Evolutionary conservation across 2,113 vertebrate genomes (phyloP).

Genomic region (Strix uralensis): DNA sequence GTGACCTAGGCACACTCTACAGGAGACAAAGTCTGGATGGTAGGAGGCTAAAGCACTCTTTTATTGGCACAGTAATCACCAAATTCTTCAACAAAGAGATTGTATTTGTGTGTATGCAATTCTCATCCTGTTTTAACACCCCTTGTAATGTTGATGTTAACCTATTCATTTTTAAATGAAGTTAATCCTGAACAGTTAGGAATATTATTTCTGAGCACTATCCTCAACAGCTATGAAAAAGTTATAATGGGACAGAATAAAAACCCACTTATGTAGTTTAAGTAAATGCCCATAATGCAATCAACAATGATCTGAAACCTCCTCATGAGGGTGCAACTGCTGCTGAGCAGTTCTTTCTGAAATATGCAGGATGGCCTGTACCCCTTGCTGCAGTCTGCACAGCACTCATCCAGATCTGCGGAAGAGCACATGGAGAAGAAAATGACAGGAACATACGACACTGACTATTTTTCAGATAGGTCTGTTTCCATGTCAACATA

Average conservation of each 20-base stretch:
- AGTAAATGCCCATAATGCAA: neutral
- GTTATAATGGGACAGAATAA: neutral
- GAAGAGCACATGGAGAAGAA: neutral
- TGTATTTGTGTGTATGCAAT: neutral
- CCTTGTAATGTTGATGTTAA: neutral
- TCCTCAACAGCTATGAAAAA: neutral
- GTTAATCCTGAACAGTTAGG: neutral
- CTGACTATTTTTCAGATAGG: neutral
- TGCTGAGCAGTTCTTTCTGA: neutral
- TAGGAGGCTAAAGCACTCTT: neutral
- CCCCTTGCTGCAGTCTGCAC: neutral
- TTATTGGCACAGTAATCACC: neutral
- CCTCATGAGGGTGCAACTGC: accelerated
- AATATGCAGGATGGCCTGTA: accelerated
- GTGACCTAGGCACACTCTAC: neutral
- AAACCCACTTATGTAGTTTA: neutral
- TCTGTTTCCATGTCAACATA: neutral
- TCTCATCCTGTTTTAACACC: neutral
- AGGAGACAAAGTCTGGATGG: neutral
- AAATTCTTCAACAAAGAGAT: neutral
- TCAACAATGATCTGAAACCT: neutral
- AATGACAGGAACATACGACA: neutral
- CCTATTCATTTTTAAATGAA: neutral
- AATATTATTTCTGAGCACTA: neutral
- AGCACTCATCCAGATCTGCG: neutral